These are phyloP conservation scores for Ifrita kowaldi DNA, from an alignment of 2,113 vertebrate species.

Conservation along the genomic window DNA sequence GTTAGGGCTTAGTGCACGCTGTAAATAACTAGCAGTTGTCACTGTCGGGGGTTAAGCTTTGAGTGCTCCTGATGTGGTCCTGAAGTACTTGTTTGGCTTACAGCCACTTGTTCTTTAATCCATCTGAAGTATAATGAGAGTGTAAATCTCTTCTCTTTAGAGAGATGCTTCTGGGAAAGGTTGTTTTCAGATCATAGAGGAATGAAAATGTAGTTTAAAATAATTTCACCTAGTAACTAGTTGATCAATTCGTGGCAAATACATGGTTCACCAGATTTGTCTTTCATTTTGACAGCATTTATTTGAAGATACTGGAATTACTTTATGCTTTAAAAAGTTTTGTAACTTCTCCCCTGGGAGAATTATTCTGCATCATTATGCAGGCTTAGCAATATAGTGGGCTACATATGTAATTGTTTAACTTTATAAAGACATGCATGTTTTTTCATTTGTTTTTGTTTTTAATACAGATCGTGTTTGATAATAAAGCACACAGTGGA, in stretches of 20 bases:
- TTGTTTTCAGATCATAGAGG: not conserved
- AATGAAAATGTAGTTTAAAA: not conserved
- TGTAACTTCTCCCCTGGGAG: not conserved
- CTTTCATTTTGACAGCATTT: not conserved
- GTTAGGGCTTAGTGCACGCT: not conserved
- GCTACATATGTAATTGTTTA: not conserved
- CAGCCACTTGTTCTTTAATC: not conserved
- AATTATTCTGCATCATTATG: not conserved
- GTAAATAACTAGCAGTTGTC: not conserved
- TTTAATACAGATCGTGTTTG: slow-evolving; percentile 83
- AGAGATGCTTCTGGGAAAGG: not conserved
- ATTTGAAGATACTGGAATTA: not conserved
- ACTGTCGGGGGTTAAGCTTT: not conserved
- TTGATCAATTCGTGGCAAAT: not conserved
- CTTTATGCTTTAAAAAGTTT: not conserved
- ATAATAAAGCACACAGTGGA: slow-evolving; percentile 92
- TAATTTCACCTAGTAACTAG: not conserved
- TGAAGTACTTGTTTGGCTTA: not conserved
- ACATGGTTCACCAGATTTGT: not conserved
- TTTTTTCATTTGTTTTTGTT: not conserved
- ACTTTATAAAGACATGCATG: not conserved
- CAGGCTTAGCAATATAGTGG: not conserved
- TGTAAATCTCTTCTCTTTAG: not conserved
- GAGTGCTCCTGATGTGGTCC: not conserved
- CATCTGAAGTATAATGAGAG: not conserved